A percentile compares a stretch with the other conserved stretches of the same genome.
These are phyloP conservation scores for Gonatopus flavifemur DNA, from an alignment of 1,140 invertebrate genomes.

Conservation along the genomic window DNA sequence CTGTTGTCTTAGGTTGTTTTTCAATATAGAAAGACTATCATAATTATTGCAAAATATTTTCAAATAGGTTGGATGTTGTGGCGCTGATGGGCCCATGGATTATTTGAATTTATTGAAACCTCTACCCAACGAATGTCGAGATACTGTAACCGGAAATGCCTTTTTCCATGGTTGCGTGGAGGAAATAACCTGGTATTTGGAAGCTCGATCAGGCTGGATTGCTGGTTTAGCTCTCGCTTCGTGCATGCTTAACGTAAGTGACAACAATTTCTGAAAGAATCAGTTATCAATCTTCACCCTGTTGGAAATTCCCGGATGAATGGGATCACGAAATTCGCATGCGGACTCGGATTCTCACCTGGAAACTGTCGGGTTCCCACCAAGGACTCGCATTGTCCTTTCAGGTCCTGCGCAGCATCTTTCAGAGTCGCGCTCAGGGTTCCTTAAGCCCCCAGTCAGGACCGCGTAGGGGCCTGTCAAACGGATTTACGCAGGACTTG, in stretches of 20 bases:
- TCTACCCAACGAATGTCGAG: constrained; percentile 77
- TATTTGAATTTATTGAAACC: constrained; percentile 75
- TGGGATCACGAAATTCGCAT: no score
- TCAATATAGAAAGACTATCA: background rate
- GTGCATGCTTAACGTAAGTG: constrained; percentile 72
- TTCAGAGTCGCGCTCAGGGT: no score
- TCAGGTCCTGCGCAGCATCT: no score
- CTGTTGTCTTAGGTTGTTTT: no score
- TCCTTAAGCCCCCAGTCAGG: no score
- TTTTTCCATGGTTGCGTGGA: constrained; percentile 85
- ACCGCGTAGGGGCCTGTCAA: no score
- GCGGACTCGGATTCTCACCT: no score
- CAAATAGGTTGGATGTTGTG: constrained; percentile 80
- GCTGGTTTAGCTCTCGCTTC: constrained; percentile 74
- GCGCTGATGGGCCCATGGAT: constrained; percentile 78
- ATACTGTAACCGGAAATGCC: constrained; percentile 84
- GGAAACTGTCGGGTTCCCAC: no score
- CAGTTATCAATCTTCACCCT: background rate
- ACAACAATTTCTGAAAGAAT: no score
- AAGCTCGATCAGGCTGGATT: constrained; percentile 81
- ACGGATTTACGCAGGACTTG: no score
- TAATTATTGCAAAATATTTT: constrained; percentile 1
- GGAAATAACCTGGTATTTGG: constrained; percentile 81
- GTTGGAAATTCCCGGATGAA: no score
- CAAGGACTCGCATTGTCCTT: no score